Evolutionary conservation across 1,140 invertebrate species (phyloP), one percentile per base, ranked within the genome.

Genomic region (Euura lappo): DNA sequence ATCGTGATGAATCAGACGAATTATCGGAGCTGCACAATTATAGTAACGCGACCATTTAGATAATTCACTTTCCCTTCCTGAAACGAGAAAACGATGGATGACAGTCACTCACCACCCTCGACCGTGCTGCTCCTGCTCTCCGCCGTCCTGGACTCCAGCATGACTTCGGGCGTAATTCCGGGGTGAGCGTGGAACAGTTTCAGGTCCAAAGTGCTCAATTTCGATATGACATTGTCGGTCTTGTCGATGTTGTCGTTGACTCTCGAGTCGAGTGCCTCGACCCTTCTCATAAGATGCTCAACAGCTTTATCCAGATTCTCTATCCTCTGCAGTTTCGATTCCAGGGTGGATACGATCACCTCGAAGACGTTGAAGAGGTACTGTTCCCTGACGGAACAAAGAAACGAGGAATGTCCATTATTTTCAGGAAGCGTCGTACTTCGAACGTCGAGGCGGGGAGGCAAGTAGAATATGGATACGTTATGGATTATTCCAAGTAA

Each of bases 321-420:
- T 78, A 96, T 95, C 73, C 94, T 89, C 80, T 95, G 93, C 3
- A 97, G 87, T 88, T 96, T 96, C 8, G 93, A 94, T 83, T 97
- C 95, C 76, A 97, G 87, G 10, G 94, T 96, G 72, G 94, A 95
- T 42, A 96, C 93, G 75, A 96, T 94, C 7, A 95, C 93, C 85
- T 96, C 95, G 86, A 96, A 96, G 45, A 97, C 93, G 79, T 95
- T 94, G 85, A 95, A 94, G 60, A 96, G 90, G 83, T 96, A 95
- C 83, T 96, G 94, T 83, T 96, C 95, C 85, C 95, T 96, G 92
- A 67, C 93, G 93, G 79, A 77, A 81, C 84, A 66, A 74, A 69
- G 44, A 43, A 75, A 72, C 68, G 65, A 66, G 71, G 13, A 11
- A 60, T n/a, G 13, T 11, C 8, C 3, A 60, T 60, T 60, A 60